phyloP scores from a whole-genome alignment of 1,140 invertebrate species.

The Drosophila rufa region DNA sequence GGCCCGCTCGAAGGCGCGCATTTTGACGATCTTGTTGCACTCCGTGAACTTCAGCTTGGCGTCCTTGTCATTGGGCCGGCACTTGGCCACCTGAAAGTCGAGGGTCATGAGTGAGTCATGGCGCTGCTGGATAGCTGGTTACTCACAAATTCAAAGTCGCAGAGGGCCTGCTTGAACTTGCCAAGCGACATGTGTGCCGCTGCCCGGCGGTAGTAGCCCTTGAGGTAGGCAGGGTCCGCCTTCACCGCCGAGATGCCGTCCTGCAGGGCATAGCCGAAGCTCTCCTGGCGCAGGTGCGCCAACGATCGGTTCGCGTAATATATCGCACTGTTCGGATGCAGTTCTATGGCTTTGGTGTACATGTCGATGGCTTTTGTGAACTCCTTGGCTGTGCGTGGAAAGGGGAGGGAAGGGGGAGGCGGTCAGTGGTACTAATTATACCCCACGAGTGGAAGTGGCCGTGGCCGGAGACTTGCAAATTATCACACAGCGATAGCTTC shows the following conservation, averaged over 20 bases:
- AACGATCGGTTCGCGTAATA: constrained; percentile 98
- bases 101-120: not conserved
- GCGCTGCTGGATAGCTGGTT: not conserved
- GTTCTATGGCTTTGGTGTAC: constrained; percentile 96
- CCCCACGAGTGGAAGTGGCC: constrained; percentile 2
- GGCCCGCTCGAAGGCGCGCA: constrained; percentile 98
- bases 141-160: constrained; percentile 96
- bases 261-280: constrained; percentile 95
- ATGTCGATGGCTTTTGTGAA: constrained; percentile 95
- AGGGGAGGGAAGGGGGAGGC: not conserved
- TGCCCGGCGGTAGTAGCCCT: constrained; percentile 97
- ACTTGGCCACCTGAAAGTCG: constrained; percentile 88
- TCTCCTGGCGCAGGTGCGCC: constrained; percentile 96
- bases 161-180: constrained; percentile 98
- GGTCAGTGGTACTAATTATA: constrained; percentile 42
- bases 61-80: constrained; percentile 96
- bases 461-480: constrained; percentile 38
- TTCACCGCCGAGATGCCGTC: constrained; percentile 97
- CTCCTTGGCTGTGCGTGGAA: constrained; percentile 90
- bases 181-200: constrained; percentile 98
- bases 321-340: constrained; percentile 92
- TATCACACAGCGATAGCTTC: constrained; percentile 55
- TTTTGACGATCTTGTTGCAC: constrained; percentile 98
- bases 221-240: constrained; percentile 95
- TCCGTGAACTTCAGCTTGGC: constrained; percentile 97